Conservation (phyloP, 2,797 vertebrate genomes). For the Clarias fuscus region DNA sequence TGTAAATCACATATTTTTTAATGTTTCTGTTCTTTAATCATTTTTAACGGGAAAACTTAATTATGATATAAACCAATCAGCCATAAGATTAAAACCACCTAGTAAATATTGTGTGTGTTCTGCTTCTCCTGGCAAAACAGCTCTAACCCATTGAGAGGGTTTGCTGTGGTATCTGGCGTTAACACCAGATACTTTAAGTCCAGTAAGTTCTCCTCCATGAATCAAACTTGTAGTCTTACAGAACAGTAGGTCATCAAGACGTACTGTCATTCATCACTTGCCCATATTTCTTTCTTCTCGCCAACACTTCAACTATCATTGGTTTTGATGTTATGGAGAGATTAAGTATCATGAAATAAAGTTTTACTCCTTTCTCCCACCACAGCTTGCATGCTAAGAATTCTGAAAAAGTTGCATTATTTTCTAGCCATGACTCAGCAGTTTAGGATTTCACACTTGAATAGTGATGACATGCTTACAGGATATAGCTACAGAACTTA, state of each 20-base stretch:
- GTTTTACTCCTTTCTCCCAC: background rate
- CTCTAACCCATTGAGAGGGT: too few species aligned
- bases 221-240: too few species aligned
- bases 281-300: too few species aligned
- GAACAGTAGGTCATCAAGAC: too few species aligned
- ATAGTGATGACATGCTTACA: background rate
- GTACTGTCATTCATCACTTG: too few species aligned
- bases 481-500: background rate
- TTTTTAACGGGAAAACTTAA: background rate
- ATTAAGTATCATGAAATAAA: background rate
- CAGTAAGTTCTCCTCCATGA: too few species aligned
- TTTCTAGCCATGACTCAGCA: background rate
- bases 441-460: background rate
- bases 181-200: too few species aligned
- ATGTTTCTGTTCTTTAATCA: background rate
- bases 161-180: too few species aligned
- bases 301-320: too few species aligned
- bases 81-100: too few species aligned
- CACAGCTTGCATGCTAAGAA: background rate
- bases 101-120: too few species aligned
- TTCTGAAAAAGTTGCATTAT: background rate
- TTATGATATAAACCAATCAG: background rate
- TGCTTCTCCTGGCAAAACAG: too few species aligned
- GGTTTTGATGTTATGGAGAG: background rate
- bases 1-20: background rate